Evolutionary conservation across 2,113 vertebrate genomes (phyloP).

Genomic region (Parus major): DNA sequence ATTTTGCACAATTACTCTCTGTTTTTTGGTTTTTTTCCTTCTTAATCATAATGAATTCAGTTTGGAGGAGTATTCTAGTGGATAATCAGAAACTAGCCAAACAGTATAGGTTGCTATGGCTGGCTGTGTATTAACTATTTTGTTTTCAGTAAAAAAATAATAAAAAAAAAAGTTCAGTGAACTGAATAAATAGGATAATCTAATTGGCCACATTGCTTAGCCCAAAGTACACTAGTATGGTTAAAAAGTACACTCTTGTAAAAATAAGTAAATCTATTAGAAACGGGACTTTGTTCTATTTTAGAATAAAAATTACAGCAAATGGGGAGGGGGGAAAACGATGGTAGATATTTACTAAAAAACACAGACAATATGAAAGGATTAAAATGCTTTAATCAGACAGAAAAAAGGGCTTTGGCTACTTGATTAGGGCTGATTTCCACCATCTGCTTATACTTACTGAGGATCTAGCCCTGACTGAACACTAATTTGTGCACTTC

Average conservation of each 20-base stretch:
- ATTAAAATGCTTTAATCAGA: slow-evolving; percentile 89
- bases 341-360: slow-evolving; percentile 79
- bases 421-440: slow-evolving; percentile 93
- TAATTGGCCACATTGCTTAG: slow-evolving; percentile 33
- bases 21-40: neutral
- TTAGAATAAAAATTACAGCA: slow-evolving; percentile 47
- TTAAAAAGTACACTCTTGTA: slow-evolving; percentile 41
- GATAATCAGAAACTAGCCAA: slow-evolving; percentile 35
- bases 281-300: slow-evolving; percentile 59
- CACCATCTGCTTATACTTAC: slow-evolving; percentile 95
- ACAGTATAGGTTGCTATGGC: slow-evolving; percentile 39
- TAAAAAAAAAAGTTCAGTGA: neutral
- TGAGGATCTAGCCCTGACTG: slow-evolving; percentile 90
- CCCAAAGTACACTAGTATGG: slow-evolving; percentile 22
- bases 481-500: slow-evolving; percentile 90
- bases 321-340: slow-evolving; percentile 51
- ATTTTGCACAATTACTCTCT: neutral
- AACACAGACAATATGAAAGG: slow-evolving; percentile 81
- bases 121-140: slow-evolving; percentile 21
- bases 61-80: neutral
- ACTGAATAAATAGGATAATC: slow-evolving; percentile 38
- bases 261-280: neutral
- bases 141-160: neutral
- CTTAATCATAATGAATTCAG: neutral
- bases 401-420: slow-evolving; percentile 83